A percentile compares a stretch with the other conserved stretches of the same genome.
Evolutionary conservation across 2,113 vertebrate species (phyloP).

Genomic region (Bujurquina vittata): DNA sequence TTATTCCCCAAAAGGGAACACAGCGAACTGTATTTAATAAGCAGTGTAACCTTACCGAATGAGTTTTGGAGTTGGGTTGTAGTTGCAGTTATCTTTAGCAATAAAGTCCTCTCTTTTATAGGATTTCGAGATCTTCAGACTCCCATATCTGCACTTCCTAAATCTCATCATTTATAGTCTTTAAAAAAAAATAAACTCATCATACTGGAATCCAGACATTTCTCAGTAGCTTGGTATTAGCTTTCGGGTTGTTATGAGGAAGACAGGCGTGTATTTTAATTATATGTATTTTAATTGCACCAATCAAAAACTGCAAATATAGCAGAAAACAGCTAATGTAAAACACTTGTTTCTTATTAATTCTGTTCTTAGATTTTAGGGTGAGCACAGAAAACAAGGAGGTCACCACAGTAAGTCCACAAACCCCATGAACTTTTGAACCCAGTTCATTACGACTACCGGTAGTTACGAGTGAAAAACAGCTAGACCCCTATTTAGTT

Average conservation of each 20-base stretch:
- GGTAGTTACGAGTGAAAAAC: not conserved
- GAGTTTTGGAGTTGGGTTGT: constrained; percentile 20
- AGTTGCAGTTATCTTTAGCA: constrained; percentile 48
- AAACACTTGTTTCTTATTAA: not conserved
- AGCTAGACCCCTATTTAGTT: not conserved
- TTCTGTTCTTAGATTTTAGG: not conserved
- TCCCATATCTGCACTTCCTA: not conserved
- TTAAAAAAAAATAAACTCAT: constrained; percentile 21
- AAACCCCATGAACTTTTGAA: not conserved
- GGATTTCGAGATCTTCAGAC: constrained; percentile 25
- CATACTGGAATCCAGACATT: not conserved
- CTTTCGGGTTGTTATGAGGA: not conserved
- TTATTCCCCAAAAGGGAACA: constrained; percentile 37
- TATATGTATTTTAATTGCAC: not conserved
- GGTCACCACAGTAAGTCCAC: not conserved
- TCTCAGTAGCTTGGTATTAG: not conserved
- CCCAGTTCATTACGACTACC: not conserved
- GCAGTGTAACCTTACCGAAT: constrained; percentile 10
- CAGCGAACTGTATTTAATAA: constrained; percentile 39
- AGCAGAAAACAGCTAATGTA: not conserved
- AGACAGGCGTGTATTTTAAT: not conserved
- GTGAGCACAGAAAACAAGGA: not conserved
- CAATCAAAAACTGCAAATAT: not conserved
- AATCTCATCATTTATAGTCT: constrained; percentile 35
- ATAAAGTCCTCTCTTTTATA: constrained; percentile 39